Percentiles rank a stretch among this genome's conserved stretches.
Evolutionary conservation across 2,888 invertebrate genomes (phyloP).

Genomic region (Fabriciana adippe): DNA sequence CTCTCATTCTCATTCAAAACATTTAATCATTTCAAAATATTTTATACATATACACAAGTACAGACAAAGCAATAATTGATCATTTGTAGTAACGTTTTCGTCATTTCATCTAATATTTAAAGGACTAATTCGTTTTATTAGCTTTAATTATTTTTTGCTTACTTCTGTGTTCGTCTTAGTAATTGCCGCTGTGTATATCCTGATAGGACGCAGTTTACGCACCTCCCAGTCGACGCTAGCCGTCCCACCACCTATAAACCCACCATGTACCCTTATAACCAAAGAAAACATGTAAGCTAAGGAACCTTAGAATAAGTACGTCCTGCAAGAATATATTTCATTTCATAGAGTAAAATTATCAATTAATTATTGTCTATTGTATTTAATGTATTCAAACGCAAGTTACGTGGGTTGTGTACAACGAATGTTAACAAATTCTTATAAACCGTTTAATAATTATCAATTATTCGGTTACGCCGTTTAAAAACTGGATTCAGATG

Average conservation of each 20-base stretch:
- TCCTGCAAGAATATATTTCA: slow-evolving; percentile 73
- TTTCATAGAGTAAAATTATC: slow-evolving; percentile 60
- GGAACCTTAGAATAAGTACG: slow-evolving; percentile 54
- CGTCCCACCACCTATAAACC: slow-evolving; percentile 41
- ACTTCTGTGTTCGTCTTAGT: background rate
- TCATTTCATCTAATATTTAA: background rate
- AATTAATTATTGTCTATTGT: slow-evolving; percentile 42
- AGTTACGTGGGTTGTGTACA: slow-evolving; percentile 66
- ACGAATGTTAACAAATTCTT: slow-evolving; percentile 57
- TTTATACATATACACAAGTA: too few relatives aligned
- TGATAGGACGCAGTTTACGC: slow-evolving; percentile 29
- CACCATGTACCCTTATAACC: slow-evolving; percentile 39
- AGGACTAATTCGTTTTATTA: background rate
- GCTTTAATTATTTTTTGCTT: background rate
- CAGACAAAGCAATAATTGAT: background rate
- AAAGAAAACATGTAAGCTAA: slow-evolving; percentile 73
- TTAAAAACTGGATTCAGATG: slow-evolving; percentile 43
- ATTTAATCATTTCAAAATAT: too few relatives aligned
- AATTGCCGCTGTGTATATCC: slow-evolving; percentile 7
- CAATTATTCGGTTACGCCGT: slow-evolving; percentile 29
- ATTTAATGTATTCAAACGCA: slow-evolving; percentile 39
- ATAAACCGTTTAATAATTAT: slow-evolving; percentile 16
- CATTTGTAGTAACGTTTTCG: background rate
- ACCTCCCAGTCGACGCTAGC: slow-evolving; percentile 53
- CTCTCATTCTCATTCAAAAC: too few relatives aligned